phyloP scores from a whole-genome alignment of 2,113 vertebrate species.

The Brachypodius melanocephalos region DNA sequence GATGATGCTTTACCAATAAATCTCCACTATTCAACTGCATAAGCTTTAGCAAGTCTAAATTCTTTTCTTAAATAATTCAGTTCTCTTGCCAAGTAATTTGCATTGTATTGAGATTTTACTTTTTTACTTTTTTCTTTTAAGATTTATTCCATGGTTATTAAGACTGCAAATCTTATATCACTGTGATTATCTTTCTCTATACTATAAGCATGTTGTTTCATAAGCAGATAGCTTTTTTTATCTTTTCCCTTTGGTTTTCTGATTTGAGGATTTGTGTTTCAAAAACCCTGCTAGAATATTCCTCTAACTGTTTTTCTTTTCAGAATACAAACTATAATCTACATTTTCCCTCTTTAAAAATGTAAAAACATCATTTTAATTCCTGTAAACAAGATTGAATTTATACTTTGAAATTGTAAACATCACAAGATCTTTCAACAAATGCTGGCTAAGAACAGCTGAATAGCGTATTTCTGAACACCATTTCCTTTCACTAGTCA shows the following conservation, averaged over 20 bases:
- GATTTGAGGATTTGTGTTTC: background rate
- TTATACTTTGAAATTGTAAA: background rate
- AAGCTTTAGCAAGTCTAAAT: constrained; percentile 1
- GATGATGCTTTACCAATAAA: background rate
- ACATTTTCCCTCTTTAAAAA: background rate
- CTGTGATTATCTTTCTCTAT: background rate
- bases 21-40: background rate
- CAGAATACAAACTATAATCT: background rate
- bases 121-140: constrained; percentile 49
- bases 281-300: background rate
- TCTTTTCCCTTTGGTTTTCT: background rate
- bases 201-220: background rate
- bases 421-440: background rate
- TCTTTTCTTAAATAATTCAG: constrained; percentile 35
- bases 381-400: background rate
- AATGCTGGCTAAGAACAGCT: background rate
- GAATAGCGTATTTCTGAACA: background rate
- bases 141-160: background rate
- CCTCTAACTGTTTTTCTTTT: background rate
- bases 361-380: background rate
- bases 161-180: background rate
- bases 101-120: constrained; percentile 42
- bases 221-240: background rate
- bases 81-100: background rate
- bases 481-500: background rate